Evolutionary conservation across 2,113 vertebrate genomes (phyloP).

Genomic region (Cheirogaleus medius): DNA sequence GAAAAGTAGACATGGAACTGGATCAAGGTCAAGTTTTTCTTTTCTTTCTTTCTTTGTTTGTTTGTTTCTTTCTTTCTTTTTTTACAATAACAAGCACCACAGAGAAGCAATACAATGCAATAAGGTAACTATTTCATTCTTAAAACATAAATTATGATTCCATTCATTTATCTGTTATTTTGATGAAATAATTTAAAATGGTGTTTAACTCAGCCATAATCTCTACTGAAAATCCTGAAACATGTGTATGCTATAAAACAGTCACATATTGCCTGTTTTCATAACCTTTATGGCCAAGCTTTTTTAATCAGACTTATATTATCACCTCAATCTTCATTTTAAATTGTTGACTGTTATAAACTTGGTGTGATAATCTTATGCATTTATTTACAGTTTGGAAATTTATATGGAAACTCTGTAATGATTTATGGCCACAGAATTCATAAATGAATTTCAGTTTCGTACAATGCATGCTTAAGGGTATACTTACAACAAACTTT

Average conservation of each 20-base stretch:
- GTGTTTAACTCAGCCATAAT: neutral
- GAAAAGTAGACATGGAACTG: neutral
- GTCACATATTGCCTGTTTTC: neutral
- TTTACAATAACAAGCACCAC: neutral
- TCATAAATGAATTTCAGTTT: neutral
- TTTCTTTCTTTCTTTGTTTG: too few species aligned
- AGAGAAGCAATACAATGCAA: neutral
- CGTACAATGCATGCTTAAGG: neutral
- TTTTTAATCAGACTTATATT: neutral
- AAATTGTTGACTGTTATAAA: neutral
- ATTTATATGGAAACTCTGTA: neutral
- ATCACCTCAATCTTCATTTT: neutral
- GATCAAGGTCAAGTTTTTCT: neutral
- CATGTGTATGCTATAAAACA: neutral
- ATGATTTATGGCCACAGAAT: neutral
- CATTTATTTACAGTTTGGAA: neutral
- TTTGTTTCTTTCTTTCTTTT: neutral
- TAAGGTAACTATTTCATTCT: neutral
- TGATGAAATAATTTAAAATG: conserved; percentile 1
- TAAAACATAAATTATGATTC: neutral
- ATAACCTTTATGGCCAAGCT: neutral
- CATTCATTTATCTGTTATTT: neutral
- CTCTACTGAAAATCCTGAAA: neutral
- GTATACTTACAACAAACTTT: neutral
- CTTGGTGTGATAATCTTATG: neutral